phyloP scores from a whole-genome alignment of 2,797 vertebrate species.

The Sebastes hubbsi region DNA sequence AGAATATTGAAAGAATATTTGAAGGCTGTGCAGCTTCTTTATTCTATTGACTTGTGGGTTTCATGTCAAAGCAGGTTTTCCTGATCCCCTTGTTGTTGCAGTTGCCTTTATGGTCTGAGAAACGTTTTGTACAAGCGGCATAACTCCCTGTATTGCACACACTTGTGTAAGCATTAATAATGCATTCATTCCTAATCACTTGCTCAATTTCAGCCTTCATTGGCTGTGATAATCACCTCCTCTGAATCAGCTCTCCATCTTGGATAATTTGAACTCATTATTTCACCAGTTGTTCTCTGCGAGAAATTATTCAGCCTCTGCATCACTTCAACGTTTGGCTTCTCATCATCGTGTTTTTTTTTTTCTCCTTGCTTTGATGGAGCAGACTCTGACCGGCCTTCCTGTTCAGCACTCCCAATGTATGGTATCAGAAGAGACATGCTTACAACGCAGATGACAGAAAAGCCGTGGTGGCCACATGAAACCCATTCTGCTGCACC shows the following conservation, averaged over 20 bases:
- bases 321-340: conserved; percentile 12
- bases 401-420: not conserved
- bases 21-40: not conserved
- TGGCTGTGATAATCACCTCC: conserved; percentile 59
- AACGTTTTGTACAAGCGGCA: not conserved
- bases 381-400: not conserved
- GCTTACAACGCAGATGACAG: conserved; percentile 15
- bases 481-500: not conserved
- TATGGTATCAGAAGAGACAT: not conserved
- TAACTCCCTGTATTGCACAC: conserved; percentile 19
- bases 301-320: conserved; percentile 29
- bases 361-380: not conserved
- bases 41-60: not conserved
- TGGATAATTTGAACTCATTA: conserved; percentile 58
- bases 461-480: not conserved
- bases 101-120: conserved; percentile 2
- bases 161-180: conserved; percentile 41
- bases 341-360: conserved; percentile 18
- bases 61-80: not conserved
- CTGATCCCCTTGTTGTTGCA: not conserved
- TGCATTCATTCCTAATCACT: conserved; percentile 52
- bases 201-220: conserved; percentile 58
- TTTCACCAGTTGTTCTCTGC: conserved; percentile 46
- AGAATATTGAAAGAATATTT: conserved; percentile 20
- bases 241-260: conserved; percentile 46